Conservation (phyloP, 2,797 vertebrate species). For the Paedocypris micromegethes region DNA sequence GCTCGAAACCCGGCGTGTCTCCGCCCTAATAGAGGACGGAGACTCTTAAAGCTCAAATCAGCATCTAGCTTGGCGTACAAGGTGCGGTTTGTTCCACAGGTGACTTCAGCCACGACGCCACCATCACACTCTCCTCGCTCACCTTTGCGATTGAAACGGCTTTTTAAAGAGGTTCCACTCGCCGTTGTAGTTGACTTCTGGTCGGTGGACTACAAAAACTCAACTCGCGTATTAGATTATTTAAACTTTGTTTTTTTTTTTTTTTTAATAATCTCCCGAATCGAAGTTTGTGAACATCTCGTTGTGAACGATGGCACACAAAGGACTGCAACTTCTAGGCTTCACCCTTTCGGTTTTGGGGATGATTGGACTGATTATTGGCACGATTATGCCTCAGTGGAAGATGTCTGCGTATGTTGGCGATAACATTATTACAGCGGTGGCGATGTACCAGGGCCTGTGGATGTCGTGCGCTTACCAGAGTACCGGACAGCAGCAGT, state of each 20-base stretch:
- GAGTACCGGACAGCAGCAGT: conserved; percentile 83
- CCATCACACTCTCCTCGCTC: too few species aligned
- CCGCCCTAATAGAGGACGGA: conserved; percentile 56
- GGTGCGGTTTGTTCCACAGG: conserved; percentile 65
- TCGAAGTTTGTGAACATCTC: too few species aligned
- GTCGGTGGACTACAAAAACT: conserved; percentile 2
- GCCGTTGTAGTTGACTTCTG: too few species aligned
- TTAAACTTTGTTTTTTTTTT: not conserved
- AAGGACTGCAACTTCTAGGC: conserved; percentile 80
- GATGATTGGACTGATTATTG: conserved; percentile 71
- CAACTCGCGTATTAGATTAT: not conserved
- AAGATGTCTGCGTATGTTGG: conserved; percentile 82
- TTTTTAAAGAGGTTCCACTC: too few species aligned
- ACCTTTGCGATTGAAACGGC: too few species aligned
- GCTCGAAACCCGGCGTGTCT: conserved; percentile 65
- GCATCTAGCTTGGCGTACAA: conserved; percentile 48
- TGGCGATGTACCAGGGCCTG: conserved; percentile 81
- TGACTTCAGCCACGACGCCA: conserved; percentile 39
- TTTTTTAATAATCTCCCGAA: too few species aligned
- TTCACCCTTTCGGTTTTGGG: conserved; percentile 75
- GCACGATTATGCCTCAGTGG: conserved; percentile 86
- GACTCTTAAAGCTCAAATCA: conserved; percentile 63
- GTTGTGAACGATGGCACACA: conserved; percentile 73
- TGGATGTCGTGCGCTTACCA: conserved; percentile 88
- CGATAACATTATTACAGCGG: conserved; percentile 83